Conservation (phyloP, 2,888 invertebrate species). For the Morpho deidamia region DNA sequence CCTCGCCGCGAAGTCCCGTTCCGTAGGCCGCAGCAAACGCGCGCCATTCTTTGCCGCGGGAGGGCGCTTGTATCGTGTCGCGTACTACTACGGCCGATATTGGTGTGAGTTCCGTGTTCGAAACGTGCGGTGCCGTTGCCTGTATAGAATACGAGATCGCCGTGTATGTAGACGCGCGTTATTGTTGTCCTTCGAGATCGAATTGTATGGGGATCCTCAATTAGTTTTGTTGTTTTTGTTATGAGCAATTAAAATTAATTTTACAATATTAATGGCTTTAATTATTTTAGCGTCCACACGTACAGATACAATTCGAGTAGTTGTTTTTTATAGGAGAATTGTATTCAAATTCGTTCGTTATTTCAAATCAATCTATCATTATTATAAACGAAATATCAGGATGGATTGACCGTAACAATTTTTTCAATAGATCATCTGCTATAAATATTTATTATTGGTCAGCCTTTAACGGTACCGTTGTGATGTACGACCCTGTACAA, state of each 20-base stretch:
- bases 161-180: constrained; percentile 61
- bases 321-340: no score
- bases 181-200: constrained; percentile 57
- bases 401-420: constrained; percentile 35
- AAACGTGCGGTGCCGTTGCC: constrained; percentile 57
- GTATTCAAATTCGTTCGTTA: constrained; percentile 1
- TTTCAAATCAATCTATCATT: constrained; percentile 7
- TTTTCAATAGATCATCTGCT: constrained; percentile 34
- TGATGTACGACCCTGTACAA: constrained; percentile 37
- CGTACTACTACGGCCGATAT: constrained; percentile 35
- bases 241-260: background rate
- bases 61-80: constrained; percentile 56
- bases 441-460: constrained; percentile 49
- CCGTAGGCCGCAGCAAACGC: constrained; percentile 56
- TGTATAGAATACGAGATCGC: constrained; percentile 58
- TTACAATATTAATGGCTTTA: background rate
- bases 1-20: constrained; percentile 34
- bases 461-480: constrained; percentile 34
- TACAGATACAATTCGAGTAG: background rate
- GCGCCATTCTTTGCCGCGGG: constrained; percentile 70
- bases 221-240: constrained; percentile 13
- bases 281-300: background rate
- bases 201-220: constrained; percentile 49
- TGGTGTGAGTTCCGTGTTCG: constrained; percentile 59
- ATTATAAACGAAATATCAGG: constrained; percentile 21